Evolutionary conservation across 1,140 invertebrate species (phyloP).

Genomic region (Phymastichus coffea): DNA sequence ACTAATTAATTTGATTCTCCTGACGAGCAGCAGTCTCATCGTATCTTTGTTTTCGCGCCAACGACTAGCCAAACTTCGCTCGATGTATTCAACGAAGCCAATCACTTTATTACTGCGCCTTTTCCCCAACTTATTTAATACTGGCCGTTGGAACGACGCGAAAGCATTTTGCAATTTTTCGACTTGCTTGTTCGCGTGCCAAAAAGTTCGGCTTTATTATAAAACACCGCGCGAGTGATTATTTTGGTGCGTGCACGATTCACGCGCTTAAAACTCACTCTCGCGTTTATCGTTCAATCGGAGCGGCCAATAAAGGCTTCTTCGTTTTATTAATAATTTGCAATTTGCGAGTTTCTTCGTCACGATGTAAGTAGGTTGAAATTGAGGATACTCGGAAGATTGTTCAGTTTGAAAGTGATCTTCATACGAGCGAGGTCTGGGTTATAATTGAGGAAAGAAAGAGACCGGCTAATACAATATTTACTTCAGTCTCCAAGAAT

Average conservation of each 20-base stretch:
- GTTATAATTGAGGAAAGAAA: background rate
- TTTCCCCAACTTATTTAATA: background rate
- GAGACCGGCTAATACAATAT: background rate
- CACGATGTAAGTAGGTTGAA: background rate
- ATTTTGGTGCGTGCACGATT: too few relatives aligned
- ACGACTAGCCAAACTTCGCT: background rate
- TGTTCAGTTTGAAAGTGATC: too few relatives aligned
- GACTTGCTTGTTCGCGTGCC: background rate
- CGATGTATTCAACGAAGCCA: too few relatives aligned
- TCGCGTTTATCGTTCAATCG: too few relatives aligned
- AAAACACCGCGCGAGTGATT: too few relatives aligned
- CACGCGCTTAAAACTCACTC: too few relatives aligned
- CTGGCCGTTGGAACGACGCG: background rate
- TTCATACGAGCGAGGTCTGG: too few relatives aligned
- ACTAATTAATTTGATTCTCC: conserved; percentile 4
- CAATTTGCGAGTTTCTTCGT: background rate
- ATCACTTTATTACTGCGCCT: background rate
- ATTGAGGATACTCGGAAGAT: background rate
- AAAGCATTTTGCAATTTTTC: background rate
- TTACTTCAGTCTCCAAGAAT: background rate
- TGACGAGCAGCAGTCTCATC: background rate
- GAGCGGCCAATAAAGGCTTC: too few relatives aligned
- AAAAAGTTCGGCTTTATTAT: too few relatives aligned
- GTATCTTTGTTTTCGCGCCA: background rate
- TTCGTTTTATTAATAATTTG: too few relatives aligned